Evolutionary conservation across 2,797 vertebrate species (phyloP).

Genomic region (Sebastes nivosus): DNA sequence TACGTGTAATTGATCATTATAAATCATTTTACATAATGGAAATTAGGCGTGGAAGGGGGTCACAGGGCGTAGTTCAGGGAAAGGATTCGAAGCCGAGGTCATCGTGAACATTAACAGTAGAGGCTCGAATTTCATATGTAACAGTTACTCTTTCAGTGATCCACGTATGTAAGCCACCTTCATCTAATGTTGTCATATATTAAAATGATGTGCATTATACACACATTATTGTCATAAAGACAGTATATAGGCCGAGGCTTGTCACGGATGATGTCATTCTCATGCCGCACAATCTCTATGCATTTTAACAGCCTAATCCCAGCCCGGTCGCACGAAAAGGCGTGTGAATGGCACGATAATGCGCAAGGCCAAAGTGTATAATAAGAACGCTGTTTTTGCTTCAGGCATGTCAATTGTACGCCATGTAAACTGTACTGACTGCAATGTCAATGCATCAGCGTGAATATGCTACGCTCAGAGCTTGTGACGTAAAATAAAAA

Average conservation of each 20-base stretch:
- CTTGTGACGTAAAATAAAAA: too few relatives aligned
- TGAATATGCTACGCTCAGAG: too few relatives aligned
- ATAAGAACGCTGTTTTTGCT: too few relatives aligned
- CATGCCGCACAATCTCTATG: background rate
- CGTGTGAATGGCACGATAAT: too few relatives aligned
- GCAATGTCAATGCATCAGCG: too few relatives aligned
- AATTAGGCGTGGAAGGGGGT: constrained; percentile 53
- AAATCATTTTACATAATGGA: constrained; percentile 59
- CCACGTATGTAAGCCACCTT: background rate
- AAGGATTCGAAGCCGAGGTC: constrained; percentile 22
- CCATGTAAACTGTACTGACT: too few relatives aligned
- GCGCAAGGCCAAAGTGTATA: too few relatives aligned
- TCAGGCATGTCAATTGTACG: too few relatives aligned
- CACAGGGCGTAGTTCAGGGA: constrained; percentile 18
- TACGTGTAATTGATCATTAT: constrained; percentile 50
- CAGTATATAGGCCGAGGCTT: background rate
- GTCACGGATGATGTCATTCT: background rate
- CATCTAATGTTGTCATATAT: background rate
- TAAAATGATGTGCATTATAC: constrained; percentile 5
- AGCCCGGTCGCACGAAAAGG: too few relatives aligned
- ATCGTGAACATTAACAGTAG: constrained; percentile 18
- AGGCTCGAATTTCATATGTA: constrained; percentile 37
- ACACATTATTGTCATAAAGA: background rate
- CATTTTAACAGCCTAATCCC: background rate
- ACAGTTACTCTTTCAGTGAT: background rate